Percentiles rank a stretch among this genome's conserved stretches.
These are phyloP conservation scores for Boloria euphrosyne DNA, from an alignment of 2,888 invertebrate species.

Conservation along the genomic window DNA sequence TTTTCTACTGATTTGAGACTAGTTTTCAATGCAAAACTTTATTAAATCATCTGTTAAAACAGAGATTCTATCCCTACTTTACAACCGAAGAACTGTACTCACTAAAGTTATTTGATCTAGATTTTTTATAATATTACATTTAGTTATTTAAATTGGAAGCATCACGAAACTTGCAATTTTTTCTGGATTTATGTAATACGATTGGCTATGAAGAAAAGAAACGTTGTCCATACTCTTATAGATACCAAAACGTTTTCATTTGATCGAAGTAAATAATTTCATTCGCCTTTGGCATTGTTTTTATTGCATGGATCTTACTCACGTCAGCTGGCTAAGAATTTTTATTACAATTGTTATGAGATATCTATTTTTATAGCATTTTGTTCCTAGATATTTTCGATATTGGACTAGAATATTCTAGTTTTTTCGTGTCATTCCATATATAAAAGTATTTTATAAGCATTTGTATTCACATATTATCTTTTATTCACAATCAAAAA, in stretches of 20 bases:
- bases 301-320: slow-evolving; percentile 39
- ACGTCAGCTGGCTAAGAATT: slow-evolving; percentile 41
- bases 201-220: slow-evolving; percentile 16
- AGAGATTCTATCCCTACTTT: too few relatives aligned
- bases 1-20: too few relatives aligned
- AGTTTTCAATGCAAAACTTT: too few relatives aligned
- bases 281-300: slow-evolving; percentile 40
- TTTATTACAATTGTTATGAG: slow-evolving; percentile 37
- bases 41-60: too few relatives aligned
- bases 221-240: slow-evolving; percentile 1
- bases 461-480: too few relatives aligned
- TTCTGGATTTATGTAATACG: slow-evolving; percentile 13
- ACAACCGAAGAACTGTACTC: too few relatives aligned
- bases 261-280: slow-evolving; percentile 36
- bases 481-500: too few relatives aligned
- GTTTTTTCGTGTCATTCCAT: not conserved
- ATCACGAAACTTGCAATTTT: slow-evolving; percentile 20
- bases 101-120: too few relatives aligned
- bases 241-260: slow-evolving; percentile 18
- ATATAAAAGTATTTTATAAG: too few relatives aligned
- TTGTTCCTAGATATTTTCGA: slow-evolving; percentile 10
- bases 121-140: slow-evolving; percentile 21
- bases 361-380: slow-evolving; percentile 17
- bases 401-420: slow-evolving; percentile 9
- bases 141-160: slow-evolving; percentile 15